Percentiles rank a stretch among this genome's conserved stretches.
Evolutionary conservation across 2,797 vertebrate species (phyloP).

Genomic region (Pipistrellus pipistrellus): DNA sequence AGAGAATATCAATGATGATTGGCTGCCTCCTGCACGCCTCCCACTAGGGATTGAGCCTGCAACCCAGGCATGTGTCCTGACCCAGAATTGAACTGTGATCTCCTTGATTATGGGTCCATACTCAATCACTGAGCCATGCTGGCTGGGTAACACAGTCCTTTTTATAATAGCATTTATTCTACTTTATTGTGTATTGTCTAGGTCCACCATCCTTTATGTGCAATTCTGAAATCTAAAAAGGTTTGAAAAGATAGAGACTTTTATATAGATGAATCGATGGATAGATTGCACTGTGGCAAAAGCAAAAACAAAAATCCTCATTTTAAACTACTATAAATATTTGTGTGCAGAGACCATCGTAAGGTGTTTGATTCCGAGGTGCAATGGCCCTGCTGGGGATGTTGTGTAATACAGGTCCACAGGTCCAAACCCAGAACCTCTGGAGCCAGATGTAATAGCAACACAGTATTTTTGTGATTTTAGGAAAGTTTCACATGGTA

Average conservation of each 20-base stretch:
- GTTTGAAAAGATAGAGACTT: conserved; percentile 7
- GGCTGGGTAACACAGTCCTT: not conserved
- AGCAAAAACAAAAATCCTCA: not conserved
- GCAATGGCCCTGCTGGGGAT: not conserved
- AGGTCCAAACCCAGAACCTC: not conserved
- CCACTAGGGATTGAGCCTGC: no score
- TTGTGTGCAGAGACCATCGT: not conserved
- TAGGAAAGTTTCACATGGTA: not conserved
- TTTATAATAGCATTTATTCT: not conserved
- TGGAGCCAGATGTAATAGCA: not conserved
- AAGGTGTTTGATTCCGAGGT: not conserved
- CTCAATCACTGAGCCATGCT: no score
- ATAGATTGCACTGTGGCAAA: not conserved
- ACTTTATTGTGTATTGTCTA: not conserved
- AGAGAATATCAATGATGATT: no score
- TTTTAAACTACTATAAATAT: not conserved
- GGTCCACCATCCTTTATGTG: not conserved
- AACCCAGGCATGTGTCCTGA: no score
- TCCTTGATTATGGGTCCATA: no score
- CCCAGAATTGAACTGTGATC: no score
- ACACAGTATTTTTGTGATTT: not conserved
- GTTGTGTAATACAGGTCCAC: no score
- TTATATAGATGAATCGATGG: not conserved
- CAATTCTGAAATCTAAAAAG: conserved; percentile 29
- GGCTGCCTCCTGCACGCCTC: no score